A percentile compares a stretch with the other conserved stretches of the same genome.
Evolutionary conservation across 2,888 invertebrate genomes (phyloP).

Genomic region (Machimus atricapillus): DNA sequence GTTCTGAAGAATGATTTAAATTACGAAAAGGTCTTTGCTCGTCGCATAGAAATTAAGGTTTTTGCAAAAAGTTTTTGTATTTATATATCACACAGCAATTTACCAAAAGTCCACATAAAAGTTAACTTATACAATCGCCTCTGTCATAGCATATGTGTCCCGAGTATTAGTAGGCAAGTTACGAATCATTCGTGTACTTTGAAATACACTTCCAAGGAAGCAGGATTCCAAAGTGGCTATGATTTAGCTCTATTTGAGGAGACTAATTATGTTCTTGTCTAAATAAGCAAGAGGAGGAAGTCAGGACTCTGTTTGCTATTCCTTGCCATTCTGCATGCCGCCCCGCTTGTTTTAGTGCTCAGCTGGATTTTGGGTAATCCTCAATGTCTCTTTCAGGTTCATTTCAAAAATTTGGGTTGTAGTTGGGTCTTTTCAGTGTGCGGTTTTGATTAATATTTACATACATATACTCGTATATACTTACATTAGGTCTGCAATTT

Average conservation of each 20-base stretch:
- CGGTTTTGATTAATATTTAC: slow-evolving; percentile 11
- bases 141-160: neutral
- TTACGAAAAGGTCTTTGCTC: neutral
- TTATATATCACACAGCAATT: neutral
- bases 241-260: slow-evolving; percentile 7
- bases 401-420: neutral
- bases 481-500: neutral
- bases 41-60: neutral
- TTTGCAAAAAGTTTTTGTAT: neutral
- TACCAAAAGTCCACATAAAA: neutral
- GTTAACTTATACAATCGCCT: neutral
- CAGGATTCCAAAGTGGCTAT: neutral
- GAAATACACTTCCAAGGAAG: neutral
- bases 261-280: slow-evolving; percentile 27
- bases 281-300: slow-evolving; percentile 3
- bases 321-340: neutral
- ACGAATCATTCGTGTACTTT: neutral
- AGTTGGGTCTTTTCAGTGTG: neutral
- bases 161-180: neutral
- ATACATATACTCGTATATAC: neutral
- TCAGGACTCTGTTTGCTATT: neutral
- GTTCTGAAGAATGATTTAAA: neutral
- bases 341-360: neutral
- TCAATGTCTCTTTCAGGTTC: neutral
- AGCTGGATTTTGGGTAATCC: neutral